A percentile compares a stretch with the other conserved stretches of the same genome.
phyloP scores from a whole-genome alignment of 2,888 invertebrate genomes.

The Brachyptera risi region DNA sequence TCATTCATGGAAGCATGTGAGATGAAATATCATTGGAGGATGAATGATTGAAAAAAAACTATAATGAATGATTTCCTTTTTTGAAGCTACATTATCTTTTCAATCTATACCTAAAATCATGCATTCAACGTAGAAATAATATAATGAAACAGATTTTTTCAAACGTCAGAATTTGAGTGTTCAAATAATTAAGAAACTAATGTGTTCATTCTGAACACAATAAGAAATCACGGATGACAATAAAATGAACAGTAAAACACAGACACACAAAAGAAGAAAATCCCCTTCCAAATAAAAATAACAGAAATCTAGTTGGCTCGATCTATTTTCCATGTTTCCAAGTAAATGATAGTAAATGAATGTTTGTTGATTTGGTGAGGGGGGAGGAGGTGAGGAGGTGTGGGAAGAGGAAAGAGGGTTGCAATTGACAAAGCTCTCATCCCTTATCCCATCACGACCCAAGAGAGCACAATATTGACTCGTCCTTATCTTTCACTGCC shows the following conservation, averaged over 20 bases:
- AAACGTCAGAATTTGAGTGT: too few relatives aligned
- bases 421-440: conserved; percentile 3
- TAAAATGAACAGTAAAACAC: not conserved
- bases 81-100: too few relatives aligned
- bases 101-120: too few relatives aligned
- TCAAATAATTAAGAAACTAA: too few relatives aligned
- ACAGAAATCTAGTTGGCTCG: conserved; percentile 2
- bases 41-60: too few relatives aligned
- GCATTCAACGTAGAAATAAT: too few relatives aligned
- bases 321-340: conserved; percentile 16
- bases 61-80: too few relatives aligned
- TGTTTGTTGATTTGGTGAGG: not conserved
- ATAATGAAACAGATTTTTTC: too few relatives aligned
- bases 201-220: too few relatives aligned
- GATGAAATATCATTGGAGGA: too few relatives aligned
- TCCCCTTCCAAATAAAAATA: not conserved
- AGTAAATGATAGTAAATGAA: conserved; percentile 20
- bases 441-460: not conserved
- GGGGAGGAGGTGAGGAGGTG: not conserved
- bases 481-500: conserved; percentile 15
- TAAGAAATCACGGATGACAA: too few relatives aligned
- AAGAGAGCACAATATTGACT: conserved; percentile 13
- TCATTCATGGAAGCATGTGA: too few relatives aligned
- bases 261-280: not conserved
- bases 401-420: not conserved